phyloP scores from a whole-genome alignment of 2,797 vertebrate species.

The Tarsius wallacei region DNA sequence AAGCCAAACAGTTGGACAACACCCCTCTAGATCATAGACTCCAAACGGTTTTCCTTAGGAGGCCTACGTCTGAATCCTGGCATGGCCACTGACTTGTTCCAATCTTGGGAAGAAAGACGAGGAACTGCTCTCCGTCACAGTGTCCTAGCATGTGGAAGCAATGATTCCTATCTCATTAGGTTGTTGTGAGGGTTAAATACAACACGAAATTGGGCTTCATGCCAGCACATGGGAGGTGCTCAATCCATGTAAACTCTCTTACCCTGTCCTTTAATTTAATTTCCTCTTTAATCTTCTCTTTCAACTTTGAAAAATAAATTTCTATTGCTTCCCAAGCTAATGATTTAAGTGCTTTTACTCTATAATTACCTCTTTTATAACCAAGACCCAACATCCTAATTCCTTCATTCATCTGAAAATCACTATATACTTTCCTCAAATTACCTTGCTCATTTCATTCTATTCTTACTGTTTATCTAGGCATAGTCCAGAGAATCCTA shows the following conservation, averaged over 20 bases:
- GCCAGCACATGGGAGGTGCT: not conserved
- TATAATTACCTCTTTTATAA: slow-evolving; percentile 58
- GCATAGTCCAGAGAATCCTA: not conserved
- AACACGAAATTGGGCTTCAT: slow-evolving; percentile 10
- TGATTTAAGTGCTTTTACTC: slow-evolving; percentile 13
- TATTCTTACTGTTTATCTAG: slow-evolving; percentile 13
- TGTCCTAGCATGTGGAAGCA: not conserved
- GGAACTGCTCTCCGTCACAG: not conserved
- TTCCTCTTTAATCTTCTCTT: slow-evolving; percentile 28
- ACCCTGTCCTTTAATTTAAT: slow-evolving; percentile 28
- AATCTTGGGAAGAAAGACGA: not conserved
- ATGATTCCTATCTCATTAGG: not conserved
- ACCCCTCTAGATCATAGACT: not conserved
- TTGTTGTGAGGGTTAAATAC: not conserved
- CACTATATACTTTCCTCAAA: slow-evolving; percentile 26
- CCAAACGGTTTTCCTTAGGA: not conserved
- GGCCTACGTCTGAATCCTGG: not conserved
- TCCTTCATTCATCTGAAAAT: slow-evolving; percentile 62
- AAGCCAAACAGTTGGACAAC: no score
- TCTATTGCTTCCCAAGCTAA: slow-evolving; percentile 48
- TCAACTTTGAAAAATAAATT: slow-evolving; percentile 66
- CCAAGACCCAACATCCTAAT: not conserved
- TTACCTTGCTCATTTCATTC: not conserved
- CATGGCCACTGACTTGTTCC: not conserved
- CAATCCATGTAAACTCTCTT: not conserved